Conservation (phyloP, 2,113 vertebrate species). For the Chamaetylas fuelleborni region DNA sequence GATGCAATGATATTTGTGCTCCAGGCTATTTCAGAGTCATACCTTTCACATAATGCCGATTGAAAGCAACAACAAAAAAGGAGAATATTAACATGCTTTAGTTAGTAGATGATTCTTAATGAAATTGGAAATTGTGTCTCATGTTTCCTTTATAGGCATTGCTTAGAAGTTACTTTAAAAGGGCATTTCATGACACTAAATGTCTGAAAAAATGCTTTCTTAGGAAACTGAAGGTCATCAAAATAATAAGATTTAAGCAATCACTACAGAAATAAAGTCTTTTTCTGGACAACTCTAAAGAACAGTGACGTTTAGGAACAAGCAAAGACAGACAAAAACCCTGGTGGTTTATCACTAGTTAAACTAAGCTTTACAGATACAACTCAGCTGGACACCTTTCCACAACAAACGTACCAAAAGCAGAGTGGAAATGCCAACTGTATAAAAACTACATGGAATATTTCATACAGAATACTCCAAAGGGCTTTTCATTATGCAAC, state of each 20-base stretch:
- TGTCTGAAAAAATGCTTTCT: neutral
- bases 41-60: neutral
- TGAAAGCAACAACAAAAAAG: neutral
- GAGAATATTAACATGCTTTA: neutral
- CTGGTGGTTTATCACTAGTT: neutral
- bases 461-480: conserved; percentile 59
- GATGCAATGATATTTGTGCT: neutral
- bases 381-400: neutral
- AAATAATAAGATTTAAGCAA: neutral
- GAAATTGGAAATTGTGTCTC: neutral
- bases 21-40: neutral
- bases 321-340: neutral
- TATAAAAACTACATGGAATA: neutral
- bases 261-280: neutral
- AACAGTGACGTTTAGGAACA: neutral
- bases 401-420: neutral
- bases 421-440: neutral
- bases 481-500: conserved; percentile 72
- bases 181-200: neutral
- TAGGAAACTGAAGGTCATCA: neutral
- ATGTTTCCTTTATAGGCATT: neutral
- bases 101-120: neutral
- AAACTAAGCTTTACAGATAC: neutral
- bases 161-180: neutral
- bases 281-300: neutral